A percentile compares a stretch with the other conserved stretches of the same genome.
Evolutionary conservation across 2,888 invertebrate genomes (phyloP).

Genomic region (Lacanobia wlatinum): DNA sequence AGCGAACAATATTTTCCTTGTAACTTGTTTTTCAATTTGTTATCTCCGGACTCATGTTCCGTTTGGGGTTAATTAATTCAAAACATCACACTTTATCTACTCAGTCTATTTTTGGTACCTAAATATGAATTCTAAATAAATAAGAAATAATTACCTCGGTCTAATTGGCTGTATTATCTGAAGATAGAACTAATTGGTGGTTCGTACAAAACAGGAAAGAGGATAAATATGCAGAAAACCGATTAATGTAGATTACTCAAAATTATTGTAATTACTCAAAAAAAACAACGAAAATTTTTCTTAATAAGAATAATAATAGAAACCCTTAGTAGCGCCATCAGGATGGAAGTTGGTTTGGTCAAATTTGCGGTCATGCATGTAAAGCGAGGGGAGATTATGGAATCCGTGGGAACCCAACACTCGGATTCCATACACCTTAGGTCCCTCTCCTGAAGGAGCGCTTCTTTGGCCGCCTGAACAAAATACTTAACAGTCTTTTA

Average conservation of each 20-base stretch:
- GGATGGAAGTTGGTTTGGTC: no score
- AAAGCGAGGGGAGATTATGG: no score
- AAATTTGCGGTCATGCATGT: no score
- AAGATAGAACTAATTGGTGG: neutral
- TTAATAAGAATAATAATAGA: no score
- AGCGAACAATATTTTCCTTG: neutral
- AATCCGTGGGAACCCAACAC: no score
- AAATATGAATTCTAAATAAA: neutral
- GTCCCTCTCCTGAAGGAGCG: no score
- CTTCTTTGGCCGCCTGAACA: no score
- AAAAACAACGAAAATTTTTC: no score
- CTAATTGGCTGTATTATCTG: neutral
- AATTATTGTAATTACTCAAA: neutral
- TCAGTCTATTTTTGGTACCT: neutral
- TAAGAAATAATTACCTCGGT: neutral
- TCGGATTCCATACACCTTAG: no score
- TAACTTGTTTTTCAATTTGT: neutral
- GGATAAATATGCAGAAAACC: neutral
- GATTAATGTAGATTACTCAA: neutral
- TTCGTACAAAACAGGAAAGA: constrained; percentile 3
- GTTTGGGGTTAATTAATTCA: neutral
- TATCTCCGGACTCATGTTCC: neutral
- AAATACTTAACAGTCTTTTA: no score
- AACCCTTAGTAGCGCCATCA: no score
- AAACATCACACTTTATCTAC: neutral